Evolutionary conservation across 2,797 vertebrate genomes (phyloP), one percentile per base, ranked within the genome.

Genomic region (Arctocebus calabarensis): DNA sequence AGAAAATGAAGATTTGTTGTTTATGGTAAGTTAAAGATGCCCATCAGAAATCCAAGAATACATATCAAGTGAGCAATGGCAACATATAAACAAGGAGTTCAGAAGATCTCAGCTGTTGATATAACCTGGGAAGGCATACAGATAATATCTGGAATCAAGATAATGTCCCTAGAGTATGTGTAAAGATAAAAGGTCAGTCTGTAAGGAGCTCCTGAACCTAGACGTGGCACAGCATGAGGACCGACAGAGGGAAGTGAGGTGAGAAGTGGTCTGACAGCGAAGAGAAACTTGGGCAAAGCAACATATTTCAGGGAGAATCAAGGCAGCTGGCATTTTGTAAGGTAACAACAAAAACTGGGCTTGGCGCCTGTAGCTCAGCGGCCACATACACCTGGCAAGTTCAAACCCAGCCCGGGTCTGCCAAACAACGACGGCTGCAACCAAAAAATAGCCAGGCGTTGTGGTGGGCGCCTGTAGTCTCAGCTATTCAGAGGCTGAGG

Each of bases 21-120:
- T 82, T 32, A 34, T 85, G 43, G 29, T 82, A 90, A 84, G 29
- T 88, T 84, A 52, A 87, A 94, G 66, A 75, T 84, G 66, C 20
- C 52, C 43, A 14, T 84, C 23, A 92, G 61, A 95, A 92, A 90
- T 62, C 29, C 52, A 85, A 85, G 32, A 70, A 64, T 61, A 62
- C 7, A 32, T 85, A 37, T 22, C 57, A 94, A 86, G 12, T 25
- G 7, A 83, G 13, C 11, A 90, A 57, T 34, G 75, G 55, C 48
- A 91, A 88, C 37, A 78, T 55, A 77, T 7, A 32, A 88, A 27
- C 43, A 61, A 27, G 3, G 27, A 57, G 52, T 85, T 95, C 84
- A 95, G 78, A 88, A 94, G 10, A 17, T 48, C 29, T 91, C 61
- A 88, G 74, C 37, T 82, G 61, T 14, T 88, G 48, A 71, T 14